Base-by-base conservation (phyloP, 2,797 vertebrate genomes). In the Propithecus deckenii region DNA sequence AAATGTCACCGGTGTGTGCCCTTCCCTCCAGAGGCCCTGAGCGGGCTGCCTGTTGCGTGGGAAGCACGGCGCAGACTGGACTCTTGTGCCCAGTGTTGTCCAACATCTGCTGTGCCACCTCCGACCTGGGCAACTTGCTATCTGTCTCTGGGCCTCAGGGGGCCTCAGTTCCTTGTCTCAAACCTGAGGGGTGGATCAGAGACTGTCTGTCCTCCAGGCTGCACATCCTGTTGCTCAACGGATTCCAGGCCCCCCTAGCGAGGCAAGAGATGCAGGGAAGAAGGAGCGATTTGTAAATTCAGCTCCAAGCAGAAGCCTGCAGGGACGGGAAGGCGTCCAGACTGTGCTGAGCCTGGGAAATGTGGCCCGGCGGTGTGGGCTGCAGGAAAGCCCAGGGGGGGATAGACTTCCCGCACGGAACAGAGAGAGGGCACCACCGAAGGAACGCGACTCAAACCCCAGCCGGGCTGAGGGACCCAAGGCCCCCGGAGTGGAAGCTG, bases 281-380 rank as follows among this genome's bases (percentile, higher is more conserved):
- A 61, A 32, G 32, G 30, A 43, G 15, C 7, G 12, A 38, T 2
- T 11, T 46, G 17, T 69, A 9, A 92, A 10, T 59, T 93, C 76
- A 43, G 59, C 52, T 65, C 57, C 28, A 46, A 61, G 35, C 92
- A 17, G 48, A 46, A 20, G 41, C n/a, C 80, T 83, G 11, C 72
- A 52, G 93, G 43, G 67, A 78, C 2, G 0, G 94, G 89, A 97
- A 96, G 95, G 76, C 0, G 0, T 55, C 67, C 89, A 96, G 95
- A 80, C 50, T 28, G 55, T 97, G 96, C 94, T 97, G 97, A 98
- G 80, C 96, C 59, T 4, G 6, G 48, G 85, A 96, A 97, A 97
- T 96, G 71, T 48, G 81, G 91, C 35, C 80, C 3, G 7, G 67
- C 0, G 9, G 3, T 41, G 30, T 28, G 52, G 46, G 80, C 79